Conservation (phyloP, 2,888 invertebrate species). For the Tiliacea citrago region DNA sequence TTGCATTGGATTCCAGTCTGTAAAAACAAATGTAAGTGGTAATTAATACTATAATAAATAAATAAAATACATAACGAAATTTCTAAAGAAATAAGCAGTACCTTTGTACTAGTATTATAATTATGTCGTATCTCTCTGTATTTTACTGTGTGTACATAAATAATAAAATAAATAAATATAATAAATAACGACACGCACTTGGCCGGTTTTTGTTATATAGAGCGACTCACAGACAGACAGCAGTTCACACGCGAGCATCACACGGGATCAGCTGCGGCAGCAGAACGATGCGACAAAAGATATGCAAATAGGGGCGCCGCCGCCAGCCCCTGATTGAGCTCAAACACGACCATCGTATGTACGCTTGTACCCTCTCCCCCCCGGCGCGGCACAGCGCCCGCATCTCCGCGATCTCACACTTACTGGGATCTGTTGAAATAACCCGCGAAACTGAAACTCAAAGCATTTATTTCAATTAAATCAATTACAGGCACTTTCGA, state of each 20-base stretch:
- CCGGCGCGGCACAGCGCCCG: slow-evolving; percentile 21
- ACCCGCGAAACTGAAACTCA: slow-evolving; percentile 9
- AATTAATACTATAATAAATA: no score
- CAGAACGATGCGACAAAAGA: slow-evolving; percentile 63
- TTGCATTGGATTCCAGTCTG: no score
- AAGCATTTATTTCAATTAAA: no score
- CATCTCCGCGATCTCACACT: slow-evolving; percentile 40
- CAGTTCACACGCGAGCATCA: background rate
- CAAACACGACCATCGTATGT: slow-evolving; percentile 58
- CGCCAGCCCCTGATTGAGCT: slow-evolving; percentile 61
- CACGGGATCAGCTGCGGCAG: slow-evolving; percentile 50
- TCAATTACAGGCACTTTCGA: no score
- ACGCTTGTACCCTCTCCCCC: background rate
- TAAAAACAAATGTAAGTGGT: no score
- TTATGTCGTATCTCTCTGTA: no score
- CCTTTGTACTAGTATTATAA: no score
- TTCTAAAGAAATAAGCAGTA: no score
- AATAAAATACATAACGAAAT: no score
- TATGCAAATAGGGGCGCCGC: slow-evolving; percentile 71
- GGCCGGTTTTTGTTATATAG: background rate
- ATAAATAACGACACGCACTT: no score
- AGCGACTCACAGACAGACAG: background rate
- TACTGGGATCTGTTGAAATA: slow-evolving; percentile 29
- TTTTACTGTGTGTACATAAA: no score
- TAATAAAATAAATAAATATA: no score